Percentiles rank a stretch among this genome's conserved stretches.
phyloP scores from a whole-genome alignment of 2,797 vertebrate genomes.

The Acrossocheilus wenchowensis region DNA sequence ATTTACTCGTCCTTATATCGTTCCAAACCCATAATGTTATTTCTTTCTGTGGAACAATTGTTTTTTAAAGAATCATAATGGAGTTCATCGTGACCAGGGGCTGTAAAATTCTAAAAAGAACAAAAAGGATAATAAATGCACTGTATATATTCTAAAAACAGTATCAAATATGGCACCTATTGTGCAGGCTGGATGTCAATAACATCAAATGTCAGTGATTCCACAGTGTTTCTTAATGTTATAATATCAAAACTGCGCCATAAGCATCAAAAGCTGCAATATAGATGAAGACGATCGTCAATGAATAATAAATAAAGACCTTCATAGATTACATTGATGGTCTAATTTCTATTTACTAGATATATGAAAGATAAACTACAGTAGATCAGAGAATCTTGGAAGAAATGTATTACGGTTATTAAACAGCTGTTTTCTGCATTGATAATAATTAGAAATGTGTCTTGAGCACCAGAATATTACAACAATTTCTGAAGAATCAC shows the following conservation, averaged over 20 bases:
- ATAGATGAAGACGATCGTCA: neutral
- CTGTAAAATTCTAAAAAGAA: neutral
- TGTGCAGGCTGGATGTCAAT: neutral
- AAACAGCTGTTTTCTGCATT: neutral
- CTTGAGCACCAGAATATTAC: neutral
- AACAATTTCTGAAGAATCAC: neutral
- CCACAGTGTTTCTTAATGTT: neutral
- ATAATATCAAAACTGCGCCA: neutral
- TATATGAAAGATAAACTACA: neutral
- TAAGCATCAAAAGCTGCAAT: neutral
- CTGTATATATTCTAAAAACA: neutral
- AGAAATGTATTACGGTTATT: neutral
- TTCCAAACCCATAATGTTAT: neutral
- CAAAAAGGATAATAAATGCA: neutral
- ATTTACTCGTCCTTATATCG: neutral
- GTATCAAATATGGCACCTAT: neutral
- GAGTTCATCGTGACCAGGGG: neutral
- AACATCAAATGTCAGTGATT: neutral
- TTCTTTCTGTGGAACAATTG: neutral
- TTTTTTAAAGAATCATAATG: neutral
- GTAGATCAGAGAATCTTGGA: neutral
- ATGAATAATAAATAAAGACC: neutral
- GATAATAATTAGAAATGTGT: neutral
- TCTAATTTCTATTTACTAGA: neutral
- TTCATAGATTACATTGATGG: neutral